Percentiles rank a stretch among this genome's conserved stretches.
phyloP scores from a whole-genome alignment of 2,888 invertebrate species.

The Cerastis rubricosa region DNA sequence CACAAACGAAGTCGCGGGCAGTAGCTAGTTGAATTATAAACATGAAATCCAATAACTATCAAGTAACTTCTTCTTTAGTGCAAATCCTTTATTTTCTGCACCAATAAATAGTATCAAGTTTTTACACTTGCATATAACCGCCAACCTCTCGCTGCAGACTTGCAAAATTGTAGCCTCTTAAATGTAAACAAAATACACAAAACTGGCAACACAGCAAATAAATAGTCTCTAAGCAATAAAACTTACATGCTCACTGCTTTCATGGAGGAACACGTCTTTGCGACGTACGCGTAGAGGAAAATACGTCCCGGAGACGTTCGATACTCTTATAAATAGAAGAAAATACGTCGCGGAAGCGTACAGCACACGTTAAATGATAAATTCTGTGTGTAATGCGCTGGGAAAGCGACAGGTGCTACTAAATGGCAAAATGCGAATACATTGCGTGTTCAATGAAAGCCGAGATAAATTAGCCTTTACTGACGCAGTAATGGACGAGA shows the following conservation, averaged over 20 bases:
- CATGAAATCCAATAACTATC: neutral
- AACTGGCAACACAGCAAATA: slow-evolving; percentile 15
- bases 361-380: slow-evolving; percentile 50
- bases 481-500: slow-evolving; percentile 23
- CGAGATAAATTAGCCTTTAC: slow-evolving; percentile 30
- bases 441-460: slow-evolving; percentile 34
- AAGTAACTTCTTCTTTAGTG: neutral
- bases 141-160: neutral
- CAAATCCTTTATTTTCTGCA: neutral
- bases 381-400: slow-evolving; percentile 57
- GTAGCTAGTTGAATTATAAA: neutral
- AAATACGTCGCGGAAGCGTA: slow-evolving; percentile 41
- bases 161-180: neutral
- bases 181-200: slow-evolving; percentile 9
- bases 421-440: slow-evolving; percentile 43
- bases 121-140: neutral
- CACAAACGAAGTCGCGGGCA: too few species aligned
- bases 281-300: slow-evolving; percentile 7
- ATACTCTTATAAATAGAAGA: slow-evolving; percentile 29
- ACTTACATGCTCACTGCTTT: slow-evolving; percentile 8
- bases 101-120: neutral
- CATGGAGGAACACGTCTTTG: slow-evolving; percentile 20
- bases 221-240: slow-evolving; percentile 21
- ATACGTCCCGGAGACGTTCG: neutral
- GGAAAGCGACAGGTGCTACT: slow-evolving; percentile 52